These are phyloP conservation scores for Melanogrammus aeglefinus DNA, from an alignment of 2,797 vertebrate species.

Conservation along the genomic window DNA sequence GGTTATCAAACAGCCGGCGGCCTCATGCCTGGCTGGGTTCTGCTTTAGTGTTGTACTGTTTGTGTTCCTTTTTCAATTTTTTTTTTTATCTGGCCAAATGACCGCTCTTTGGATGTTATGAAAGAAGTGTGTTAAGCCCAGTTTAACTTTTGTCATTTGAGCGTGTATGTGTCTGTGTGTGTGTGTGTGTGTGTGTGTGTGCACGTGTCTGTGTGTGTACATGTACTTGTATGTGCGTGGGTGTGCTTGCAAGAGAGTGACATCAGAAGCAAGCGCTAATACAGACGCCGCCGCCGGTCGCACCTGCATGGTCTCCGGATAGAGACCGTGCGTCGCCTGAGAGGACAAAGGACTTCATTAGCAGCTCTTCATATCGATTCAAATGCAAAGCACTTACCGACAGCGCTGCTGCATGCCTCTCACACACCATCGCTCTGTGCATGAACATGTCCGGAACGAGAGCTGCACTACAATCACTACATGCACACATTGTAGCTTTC, in stretches of 20 bases:
- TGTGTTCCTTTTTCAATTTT: constrained; percentile 15
- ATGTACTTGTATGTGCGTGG: not conserved
- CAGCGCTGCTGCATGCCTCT: no score
- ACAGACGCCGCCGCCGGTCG: not conserved
- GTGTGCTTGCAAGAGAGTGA: not conserved
- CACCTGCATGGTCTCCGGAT: not conserved
- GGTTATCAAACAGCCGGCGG: constrained; percentile 59
- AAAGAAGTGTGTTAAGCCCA: not conserved
- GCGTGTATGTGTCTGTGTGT: constrained; percentile 8
- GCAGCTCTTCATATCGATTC: not conserved
- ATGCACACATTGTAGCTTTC: no score
- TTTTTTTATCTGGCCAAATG: constrained; percentile 39
- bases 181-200: constrained; percentile 2
- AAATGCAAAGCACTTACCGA: not conserved
- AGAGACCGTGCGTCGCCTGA: not conserved
- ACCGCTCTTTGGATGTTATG: not conserved
- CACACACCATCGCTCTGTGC: no score
- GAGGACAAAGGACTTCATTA: not conserved
- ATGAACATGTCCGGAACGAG: no score
- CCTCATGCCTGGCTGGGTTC: constrained; percentile 63
- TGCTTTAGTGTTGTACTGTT: constrained; percentile 48
- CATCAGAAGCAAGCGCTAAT: constrained; percentile 5
- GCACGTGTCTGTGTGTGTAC: not conserved
- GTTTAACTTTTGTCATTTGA: not conserved
- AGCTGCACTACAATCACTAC: no score